Conservation (phyloP, 2,113 vertebrate species). For the Plecturocebus donacophilus region DNA sequence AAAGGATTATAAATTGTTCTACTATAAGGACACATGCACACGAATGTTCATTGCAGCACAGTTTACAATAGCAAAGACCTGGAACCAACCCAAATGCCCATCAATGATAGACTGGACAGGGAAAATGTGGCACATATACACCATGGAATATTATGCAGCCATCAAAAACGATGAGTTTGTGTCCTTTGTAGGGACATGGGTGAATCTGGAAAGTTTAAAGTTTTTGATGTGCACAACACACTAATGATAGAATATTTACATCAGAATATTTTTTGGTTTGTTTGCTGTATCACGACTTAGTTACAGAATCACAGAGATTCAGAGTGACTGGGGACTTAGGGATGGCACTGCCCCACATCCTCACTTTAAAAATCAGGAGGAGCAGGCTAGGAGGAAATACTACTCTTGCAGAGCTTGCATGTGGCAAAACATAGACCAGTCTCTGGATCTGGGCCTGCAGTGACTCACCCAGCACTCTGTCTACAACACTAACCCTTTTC, state of each 20-base stretch:
- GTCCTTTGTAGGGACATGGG: too few relatives aligned
- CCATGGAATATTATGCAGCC: too few relatives aligned
- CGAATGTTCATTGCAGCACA: too few relatives aligned
- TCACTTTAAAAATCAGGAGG: neutral
- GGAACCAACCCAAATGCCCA: too few relatives aligned
- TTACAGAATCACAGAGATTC: neutral
- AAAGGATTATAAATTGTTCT: too few relatives aligned
- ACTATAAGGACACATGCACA: too few relatives aligned
- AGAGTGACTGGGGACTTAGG: neutral
- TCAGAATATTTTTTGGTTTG: neutral
- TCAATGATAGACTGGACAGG: too few relatives aligned
- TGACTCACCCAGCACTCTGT: neutral
- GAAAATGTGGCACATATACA: too few relatives aligned
- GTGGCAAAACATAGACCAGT: neutral
- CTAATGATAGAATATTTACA: neutral
- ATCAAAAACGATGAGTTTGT: too few relatives aligned
- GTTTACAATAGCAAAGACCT: too few relatives aligned
- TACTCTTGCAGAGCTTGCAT: neutral
- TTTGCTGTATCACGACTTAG: neutral
- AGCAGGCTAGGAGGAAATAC: neutral
- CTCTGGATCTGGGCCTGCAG: neutral
- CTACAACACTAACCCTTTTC: neutral
- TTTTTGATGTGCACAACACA: neutral
- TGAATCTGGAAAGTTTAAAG: too few relatives aligned
- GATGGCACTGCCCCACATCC: neutral